Percentiles rank a stretch among this genome's conserved stretches.
Conservation (phyloP, 2,888 invertebrate genomes). For the Pyrochroa serraticornis region DNA sequence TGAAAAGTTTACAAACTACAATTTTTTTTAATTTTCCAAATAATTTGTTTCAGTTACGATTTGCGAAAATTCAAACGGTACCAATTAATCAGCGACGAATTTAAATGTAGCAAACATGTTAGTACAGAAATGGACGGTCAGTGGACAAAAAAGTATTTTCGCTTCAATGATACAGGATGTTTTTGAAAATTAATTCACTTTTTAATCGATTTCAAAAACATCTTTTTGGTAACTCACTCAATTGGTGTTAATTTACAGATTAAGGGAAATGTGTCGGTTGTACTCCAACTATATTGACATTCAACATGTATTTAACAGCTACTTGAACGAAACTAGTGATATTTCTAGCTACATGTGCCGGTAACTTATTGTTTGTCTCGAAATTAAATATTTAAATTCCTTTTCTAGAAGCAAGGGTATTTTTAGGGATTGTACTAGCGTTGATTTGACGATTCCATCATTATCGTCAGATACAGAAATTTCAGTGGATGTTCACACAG, state of each 20-base stretch:
- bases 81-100: conserved; percentile 38
- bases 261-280: conserved; percentile 39
- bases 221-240: neutral
- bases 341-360: conserved; percentile 42
- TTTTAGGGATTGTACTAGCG: conserved; percentile 41
- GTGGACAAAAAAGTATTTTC: conserved; percentile 44
- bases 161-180: neutral
- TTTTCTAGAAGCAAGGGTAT: conserved; percentile 42
- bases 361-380: conserved; percentile 23
- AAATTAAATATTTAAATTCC: neutral
- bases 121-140: conserved; percentile 40
- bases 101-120: conserved; percentile 40
- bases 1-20: conserved; percentile 36
- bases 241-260: conserved; percentile 34
- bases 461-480: neutral
- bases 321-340: conserved; percentile 33
- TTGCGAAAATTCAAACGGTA: conserved; percentile 37
- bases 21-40: neutral
- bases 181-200: neutral
- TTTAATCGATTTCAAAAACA: conserved; percentile 3
- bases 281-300: conserved; percentile 40
- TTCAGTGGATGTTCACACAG: neutral
- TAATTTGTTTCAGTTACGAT: conserved; percentile 38
- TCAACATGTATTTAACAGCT: conserved; percentile 33
- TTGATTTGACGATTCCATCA: conserved; percentile 9